Conservation (phyloP, 2,888 invertebrate species). For the Bhutanitis thaidina region DNA sequence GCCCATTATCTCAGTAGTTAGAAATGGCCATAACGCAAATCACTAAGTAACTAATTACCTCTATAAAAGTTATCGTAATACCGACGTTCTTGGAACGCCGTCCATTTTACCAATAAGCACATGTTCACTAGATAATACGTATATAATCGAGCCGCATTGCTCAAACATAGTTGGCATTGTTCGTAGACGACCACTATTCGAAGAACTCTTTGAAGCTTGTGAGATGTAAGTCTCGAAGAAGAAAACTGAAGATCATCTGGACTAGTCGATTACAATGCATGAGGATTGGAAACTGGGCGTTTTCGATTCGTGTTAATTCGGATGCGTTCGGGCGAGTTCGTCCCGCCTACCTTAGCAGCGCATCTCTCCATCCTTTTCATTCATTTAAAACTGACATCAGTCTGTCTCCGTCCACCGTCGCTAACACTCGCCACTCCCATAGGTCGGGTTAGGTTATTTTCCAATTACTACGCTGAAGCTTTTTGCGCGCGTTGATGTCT, state of each 20-base stretch:
- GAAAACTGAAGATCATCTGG: constrained; percentile 45
- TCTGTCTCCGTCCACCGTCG: constrained; percentile 44
- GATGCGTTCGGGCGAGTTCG: constrained; percentile 47
- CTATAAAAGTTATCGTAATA: constrained; percentile 40
- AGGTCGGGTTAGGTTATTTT: constrained; percentile 60
- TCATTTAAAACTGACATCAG: constrained; percentile 28
- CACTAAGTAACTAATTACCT: constrained; percentile 22
- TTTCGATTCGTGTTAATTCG: constrained; percentile 54
- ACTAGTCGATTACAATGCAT: constrained; percentile 37
- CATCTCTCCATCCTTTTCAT: constrained; percentile 43
- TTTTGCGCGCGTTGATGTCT: constrained; percentile 63
- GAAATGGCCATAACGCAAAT: constrained; percentile 30
- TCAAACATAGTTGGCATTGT: constrained; percentile 52
- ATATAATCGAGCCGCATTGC: constrained; percentile 45
- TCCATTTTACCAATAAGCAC: constrained; percentile 39
- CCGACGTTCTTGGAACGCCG: constrained; percentile 28
- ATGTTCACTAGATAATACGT: constrained; percentile 33
- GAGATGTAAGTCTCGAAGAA: constrained; percentile 3
- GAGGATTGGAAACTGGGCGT: constrained; percentile 63
- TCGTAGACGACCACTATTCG: constrained; percentile 29
- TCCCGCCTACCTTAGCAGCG: constrained; percentile 58
- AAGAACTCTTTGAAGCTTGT: constrained; percentile 31
- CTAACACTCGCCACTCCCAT: constrained; percentile 62
- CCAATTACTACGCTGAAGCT: constrained; percentile 66
- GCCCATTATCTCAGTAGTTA: constrained; percentile 19